Evolutionary conservation across 2,113 vertebrate species (phyloP), one percentile per base, ranked within the genome.

Genomic region (Chloroceryle aenea): DNA sequence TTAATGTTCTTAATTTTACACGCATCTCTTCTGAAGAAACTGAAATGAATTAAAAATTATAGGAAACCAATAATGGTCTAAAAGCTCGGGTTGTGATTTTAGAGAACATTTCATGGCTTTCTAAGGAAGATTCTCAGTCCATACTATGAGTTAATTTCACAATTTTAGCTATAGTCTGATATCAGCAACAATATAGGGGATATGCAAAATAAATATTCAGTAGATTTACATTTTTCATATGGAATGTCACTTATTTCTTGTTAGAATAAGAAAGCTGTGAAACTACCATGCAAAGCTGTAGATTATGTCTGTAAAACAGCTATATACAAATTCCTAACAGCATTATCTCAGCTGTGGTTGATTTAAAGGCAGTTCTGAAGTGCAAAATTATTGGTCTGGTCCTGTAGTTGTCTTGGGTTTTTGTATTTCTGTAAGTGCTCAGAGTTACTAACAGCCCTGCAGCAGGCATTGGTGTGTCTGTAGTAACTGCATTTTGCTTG

Each of bases 191-290:
- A 58, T 66, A 69, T 15, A 82, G 25, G 91, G 7, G 14, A 82
- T 18, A 53, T 55, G 36, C 7, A 79, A 85, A 83, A 71, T 93
- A 82, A 91, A 88, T 84, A 93, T 94, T 87, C 45, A 69, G 9
- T 58, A 90, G 81, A 72, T 90, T 84, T 87, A 68, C 43, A 64
- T 92, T 95, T 94, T 93, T 94, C 42, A 62, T 62, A 66, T 50
- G 10, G 29, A 89, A 76, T 78, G 71, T 43, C 58, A 87, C 20
- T 89, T 77, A 38, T 68, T 92, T 90, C 38, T 87, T 75, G 25
- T 91, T 42, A 74, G 47, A 77, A 73, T 55, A n/a, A 91, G 52
- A 52, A 87, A 76, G 20, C 16, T 52, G 11, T 85, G 17, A 48
- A 47, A 74, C n/a, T 89, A 5, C 69, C 15, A 45, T 79, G 25